Base-by-base conservation (phyloP, 2,113 vertebrate species). In the Dicerorhinus sumatrensis region DNA sequence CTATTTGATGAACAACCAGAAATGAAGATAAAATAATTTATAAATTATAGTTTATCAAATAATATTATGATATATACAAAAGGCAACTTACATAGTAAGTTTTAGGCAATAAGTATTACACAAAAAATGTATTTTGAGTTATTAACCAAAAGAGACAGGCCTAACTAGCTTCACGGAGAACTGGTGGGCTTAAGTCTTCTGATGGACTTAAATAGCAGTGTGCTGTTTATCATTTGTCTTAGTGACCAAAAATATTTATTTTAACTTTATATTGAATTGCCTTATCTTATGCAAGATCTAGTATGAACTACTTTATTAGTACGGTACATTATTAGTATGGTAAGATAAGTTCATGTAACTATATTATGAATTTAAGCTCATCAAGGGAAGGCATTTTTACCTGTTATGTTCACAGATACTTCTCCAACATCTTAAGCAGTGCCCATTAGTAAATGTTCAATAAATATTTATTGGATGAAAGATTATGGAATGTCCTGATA, bases 271-370 rank as follows among this genome's bases (percentile, higher is more conserved):
- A 91, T 89, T 95, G 20, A 83, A 56, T 91, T 72, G 8, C 17
- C 18, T 70, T 76, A 5, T 17, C 27, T 93, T 62, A 93, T 51
- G 33, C 17, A 95, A 91, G n/a, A 85, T 65, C 42, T 42, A 93
- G 33, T 89, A 91, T 33, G 39, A 67, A 51, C 56, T 69, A 6
- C 54, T 31, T 42, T 54, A 46, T 63, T 46, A 33, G 67, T 33
- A 4, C 65, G 8, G 67, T 67, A 29, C 1, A 31, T 60, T 86
- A 25, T 77, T 82, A 80, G 39, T 69, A 39, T 76, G 13, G 5
- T 63, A 48, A 84, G 2, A 33, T 75, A 91, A 88, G 33, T 91
- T 94, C 42, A 31, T n/a, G 90, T 91, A 94, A 95, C 46, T 80
- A 67, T 36, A 48, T 27, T 36, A 56, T 14, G 16, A 96, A 48